Evolutionary conservation across 2,797 vertebrate genomes (phyloP), one percentile per base, ranked within the genome.

Genomic region (Echeneis naucrates): DNA sequence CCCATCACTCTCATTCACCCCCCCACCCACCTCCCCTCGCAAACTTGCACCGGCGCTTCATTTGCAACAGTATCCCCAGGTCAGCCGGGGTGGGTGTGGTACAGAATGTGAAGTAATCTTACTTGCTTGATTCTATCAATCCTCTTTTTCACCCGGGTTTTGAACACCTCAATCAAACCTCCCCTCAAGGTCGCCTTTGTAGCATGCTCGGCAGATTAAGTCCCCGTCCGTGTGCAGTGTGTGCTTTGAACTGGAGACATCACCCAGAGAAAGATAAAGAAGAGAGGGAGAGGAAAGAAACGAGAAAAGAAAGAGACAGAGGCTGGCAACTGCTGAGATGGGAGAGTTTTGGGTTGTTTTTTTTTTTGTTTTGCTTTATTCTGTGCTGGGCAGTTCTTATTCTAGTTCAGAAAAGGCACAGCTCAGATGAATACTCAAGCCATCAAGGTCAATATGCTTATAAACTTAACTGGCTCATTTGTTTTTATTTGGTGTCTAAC

Each of bases 81-180:
- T 92, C 87, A 89, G 63, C 42, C 42, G 42, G 76, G 79, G 75
- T 52, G 87, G 82, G 84, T 66, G 82, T 88, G 87, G 86, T 77
- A 70, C 70, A 62, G 89, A 90, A 93, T 93, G 84, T 74, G 80
- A 93, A 94, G 87, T 90, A 87, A 89, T 85, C 88, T 85, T 80
- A 45, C 80, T 85, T 42, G 76, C 86, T 89, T 86, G 86, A 88
- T 91, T 92, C 89, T 81, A 92, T 93, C 91, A 91, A 85, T 89
- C 92, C 83, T 65, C 77, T 76, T 91, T 81, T 89, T 87, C 75
- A 56, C 73, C 84, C 47, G 73, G 78, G 85, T 92, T 93, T 91
- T 91, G 83, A 93, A 91, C 86, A 90, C 91, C 89, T 94, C 91
- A 93, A 91, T 92, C 92, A 93, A 92, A 92, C 72, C 80, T 84